phyloP scores from a whole-genome alignment of 2,797 vertebrate species.

The Pangasius djambal region DNA sequence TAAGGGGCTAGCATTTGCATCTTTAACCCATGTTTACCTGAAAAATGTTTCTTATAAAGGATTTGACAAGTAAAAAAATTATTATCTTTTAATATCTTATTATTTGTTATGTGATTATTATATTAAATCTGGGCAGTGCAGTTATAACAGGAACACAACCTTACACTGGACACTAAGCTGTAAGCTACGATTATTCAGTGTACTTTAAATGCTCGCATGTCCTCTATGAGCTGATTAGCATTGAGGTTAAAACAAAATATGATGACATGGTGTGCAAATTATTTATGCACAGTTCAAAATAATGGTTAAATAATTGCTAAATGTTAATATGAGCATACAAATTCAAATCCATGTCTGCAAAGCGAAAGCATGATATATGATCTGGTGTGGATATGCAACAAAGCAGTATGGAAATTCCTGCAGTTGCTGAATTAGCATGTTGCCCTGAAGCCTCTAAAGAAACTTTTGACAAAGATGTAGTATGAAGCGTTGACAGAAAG shows the following conservation, averaged over 20 bases:
- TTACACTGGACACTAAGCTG: not conserved
- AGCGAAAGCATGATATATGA: not conserved
- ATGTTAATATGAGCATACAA: conserved; percentile 1
- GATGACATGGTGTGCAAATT: not conserved
- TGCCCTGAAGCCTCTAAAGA: not conserved
- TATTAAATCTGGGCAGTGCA: not conserved
- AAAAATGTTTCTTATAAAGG: not conserved
- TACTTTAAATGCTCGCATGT: not conserved
- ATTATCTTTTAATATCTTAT: not conserved
- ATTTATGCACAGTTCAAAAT: not conserved
- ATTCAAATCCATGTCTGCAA: conserved; percentile 11
- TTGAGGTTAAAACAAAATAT: not conserved
- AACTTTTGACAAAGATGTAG: not conserved
- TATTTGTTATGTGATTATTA: not conserved
- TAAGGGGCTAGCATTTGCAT: not conserved
- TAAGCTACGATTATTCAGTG: not conserved
- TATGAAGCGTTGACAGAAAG: not conserved
- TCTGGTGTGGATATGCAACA: not conserved
- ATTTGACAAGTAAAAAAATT: not conserved
- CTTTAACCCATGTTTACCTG: not conserved
- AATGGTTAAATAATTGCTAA: conserved; percentile 21
- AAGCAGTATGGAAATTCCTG: conserved; percentile 13
- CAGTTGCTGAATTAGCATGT: conserved; percentile 8
- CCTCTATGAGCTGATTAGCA: not conserved
- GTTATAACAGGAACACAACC: not conserved